Evolutionary conservation across 2,888 invertebrate genomes (phyloP).

Genomic region (Keiferia lycopersicella): DNA sequence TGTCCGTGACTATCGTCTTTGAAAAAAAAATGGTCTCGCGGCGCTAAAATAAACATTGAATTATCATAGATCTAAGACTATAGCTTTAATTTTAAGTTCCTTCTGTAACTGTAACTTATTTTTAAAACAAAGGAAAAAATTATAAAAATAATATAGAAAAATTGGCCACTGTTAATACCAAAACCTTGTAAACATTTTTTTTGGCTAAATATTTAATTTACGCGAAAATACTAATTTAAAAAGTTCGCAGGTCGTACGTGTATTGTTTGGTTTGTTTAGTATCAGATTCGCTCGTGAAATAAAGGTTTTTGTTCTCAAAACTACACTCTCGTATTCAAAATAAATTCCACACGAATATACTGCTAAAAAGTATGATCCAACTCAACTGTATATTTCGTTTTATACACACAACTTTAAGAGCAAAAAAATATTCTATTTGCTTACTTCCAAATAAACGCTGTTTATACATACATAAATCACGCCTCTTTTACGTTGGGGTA

Average conservation of each 20-base stretch:
- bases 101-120: no score
- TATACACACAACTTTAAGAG: neutral
- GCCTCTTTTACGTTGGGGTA: no score
- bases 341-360: neutral
- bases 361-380: neutral
- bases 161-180: no score
- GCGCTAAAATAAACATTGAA: no score
- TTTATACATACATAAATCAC: no score
- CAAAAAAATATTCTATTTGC: neutral
- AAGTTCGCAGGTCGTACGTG: neutral
- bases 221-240: neutral
- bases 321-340: neutral
- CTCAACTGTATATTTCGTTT: neutral
- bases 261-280: neutral
- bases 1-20: no score
- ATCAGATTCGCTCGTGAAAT: neutral
- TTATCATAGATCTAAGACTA: no score
- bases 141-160: no score
- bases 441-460: no score
- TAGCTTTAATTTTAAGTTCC: no score
- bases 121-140: no score
- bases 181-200: neutral
- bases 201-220: neutral
- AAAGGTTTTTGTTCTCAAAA: neutral
- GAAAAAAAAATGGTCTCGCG: no score